Conservation (phyloP, 2,113 vertebrate species). For the Canis aureus region DNA sequence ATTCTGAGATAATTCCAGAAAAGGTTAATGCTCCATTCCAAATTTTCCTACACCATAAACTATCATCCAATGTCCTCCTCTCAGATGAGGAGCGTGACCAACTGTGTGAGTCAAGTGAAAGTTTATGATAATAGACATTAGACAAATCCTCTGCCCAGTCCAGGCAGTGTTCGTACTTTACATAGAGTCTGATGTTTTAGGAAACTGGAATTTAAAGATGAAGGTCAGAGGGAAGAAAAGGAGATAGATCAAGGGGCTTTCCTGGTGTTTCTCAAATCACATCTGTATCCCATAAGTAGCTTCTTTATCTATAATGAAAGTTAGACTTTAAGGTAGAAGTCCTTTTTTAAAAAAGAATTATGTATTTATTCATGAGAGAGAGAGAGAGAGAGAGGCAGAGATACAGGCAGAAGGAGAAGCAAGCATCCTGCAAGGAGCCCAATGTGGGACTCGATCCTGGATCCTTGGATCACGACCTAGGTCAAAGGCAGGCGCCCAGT, state of each 20-base stretch:
- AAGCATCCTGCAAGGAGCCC: no score
- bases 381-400: no score
- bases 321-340: neutral
- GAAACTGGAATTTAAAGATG: neutral
- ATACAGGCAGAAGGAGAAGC: no score
- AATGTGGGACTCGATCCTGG: no score
- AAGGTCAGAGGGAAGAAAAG: neutral
- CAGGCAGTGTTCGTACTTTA: neutral
- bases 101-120: neutral
- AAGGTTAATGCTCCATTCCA: neutral
- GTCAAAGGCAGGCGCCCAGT: no score
- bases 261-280: neutral
- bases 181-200: neutral
- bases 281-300: neutral
- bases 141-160: neutral
- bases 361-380: no score
- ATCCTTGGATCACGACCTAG: no score
- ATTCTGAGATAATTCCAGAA: neutral
- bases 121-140: neutral
- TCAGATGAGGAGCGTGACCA: neutral
- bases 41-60: neutral
- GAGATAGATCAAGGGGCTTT: neutral
- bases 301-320: neutral
- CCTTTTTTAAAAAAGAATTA: neutral
- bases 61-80: neutral